Evolutionary conservation across 1,140 invertebrate genomes (phyloP).

Genomic region (Lordiphosa collinella): DNA sequence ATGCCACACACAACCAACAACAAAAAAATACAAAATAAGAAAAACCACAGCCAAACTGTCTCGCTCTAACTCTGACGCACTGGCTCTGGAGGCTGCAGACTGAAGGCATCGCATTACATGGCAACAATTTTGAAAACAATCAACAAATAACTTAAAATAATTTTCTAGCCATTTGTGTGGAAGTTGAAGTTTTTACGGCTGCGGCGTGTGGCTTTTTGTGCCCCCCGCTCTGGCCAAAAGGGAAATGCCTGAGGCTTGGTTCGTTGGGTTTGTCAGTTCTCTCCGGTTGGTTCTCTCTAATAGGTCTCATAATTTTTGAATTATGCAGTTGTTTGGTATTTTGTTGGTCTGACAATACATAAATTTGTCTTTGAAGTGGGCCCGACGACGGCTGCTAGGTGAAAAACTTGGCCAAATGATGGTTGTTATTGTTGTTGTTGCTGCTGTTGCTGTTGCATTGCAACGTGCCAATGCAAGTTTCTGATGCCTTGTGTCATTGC

Average conservation of each 20-base stretch:
- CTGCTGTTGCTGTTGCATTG: slow-evolving; percentile 30
- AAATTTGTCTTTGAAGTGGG: slow-evolving; percentile 72
- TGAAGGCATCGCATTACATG: slow-evolving; percentile 51
- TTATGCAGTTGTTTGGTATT: slow-evolving; percentile 56
- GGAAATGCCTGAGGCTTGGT: slow-evolving; percentile 38
- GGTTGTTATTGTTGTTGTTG: too few species aligned
- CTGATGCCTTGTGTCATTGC: slow-evolving; percentile 64
- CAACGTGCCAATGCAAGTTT: slow-evolving; percentile 7
- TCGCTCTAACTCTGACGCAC: not conserved
- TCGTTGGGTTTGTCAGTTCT: slow-evolving; percentile 24
- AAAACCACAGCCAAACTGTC: slow-evolving; percentile 4
- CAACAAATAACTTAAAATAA: slow-evolving; percentile 46
- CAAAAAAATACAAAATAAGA: not conserved
- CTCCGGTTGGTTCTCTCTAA: slow-evolving; percentile 27
- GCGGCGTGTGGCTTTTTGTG: slow-evolving; percentile 44
- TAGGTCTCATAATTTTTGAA: slow-evolving; percentile 64
- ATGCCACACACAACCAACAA: slow-evolving; percentile 3
- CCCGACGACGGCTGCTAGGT: slow-evolving; percentile 46
- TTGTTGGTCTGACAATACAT: slow-evolving; percentile 63
- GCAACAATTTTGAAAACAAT: slow-evolving; percentile 56
- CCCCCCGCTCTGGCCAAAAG: slow-evolving; percentile 7
- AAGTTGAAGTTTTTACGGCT: slow-evolving; percentile 50
- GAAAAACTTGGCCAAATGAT: slow-evolving; percentile 33
- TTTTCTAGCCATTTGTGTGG: slow-evolving; percentile 41
- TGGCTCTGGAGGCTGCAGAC: slow-evolving; percentile 8